These are phyloP conservation scores for Muraenolepis orangiensis DNA, from an alignment of 2,797 vertebrate species.

Conservation along the genomic window DNA sequence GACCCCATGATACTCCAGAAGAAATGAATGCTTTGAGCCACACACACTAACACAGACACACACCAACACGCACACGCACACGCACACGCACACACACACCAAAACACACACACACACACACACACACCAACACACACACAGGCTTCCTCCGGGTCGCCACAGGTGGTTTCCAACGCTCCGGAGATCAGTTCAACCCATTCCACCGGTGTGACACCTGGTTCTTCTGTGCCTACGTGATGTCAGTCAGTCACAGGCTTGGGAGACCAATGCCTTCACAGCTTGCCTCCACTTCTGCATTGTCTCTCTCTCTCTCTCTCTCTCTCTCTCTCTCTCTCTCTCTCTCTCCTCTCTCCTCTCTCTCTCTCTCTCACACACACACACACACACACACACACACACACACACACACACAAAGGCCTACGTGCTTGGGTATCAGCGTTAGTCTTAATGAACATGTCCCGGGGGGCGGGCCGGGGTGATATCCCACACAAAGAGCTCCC, in stretches of 20 bases:
- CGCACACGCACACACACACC: background rate
- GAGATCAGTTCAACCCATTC: too few relatives aligned
- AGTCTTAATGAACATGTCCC: conserved; percentile 80
- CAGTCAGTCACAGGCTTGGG: conserved; percentile 64
- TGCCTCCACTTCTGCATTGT: conserved; percentile 60
- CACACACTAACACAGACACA: background rate
- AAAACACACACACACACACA: conserved; percentile 9
- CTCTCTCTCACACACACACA: conserved; percentile 21
- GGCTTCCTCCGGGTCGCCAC: conserved; percentile 11
- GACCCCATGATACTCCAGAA: background rate
- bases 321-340: background rate
- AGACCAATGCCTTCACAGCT: conserved; percentile 63
- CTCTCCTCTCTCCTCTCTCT: background rate
- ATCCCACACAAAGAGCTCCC: conserved; percentile 71
- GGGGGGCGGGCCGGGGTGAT: conserved; percentile 70
- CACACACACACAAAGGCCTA: conserved; percentile 55
- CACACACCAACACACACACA: conserved; percentile 20
- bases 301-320: conserved; percentile 19
- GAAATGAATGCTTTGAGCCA: too few relatives aligned
- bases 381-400: conserved; percentile 42
- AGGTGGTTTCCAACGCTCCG: background rate
- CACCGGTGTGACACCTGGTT: conserved; percentile 23
- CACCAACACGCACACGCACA: background rate
- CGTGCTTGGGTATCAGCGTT: conserved; percentile 72
- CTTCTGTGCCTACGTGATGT: conserved; percentile 66